A percentile compares a stretch with the other conserved stretches of the same genome.
Evolutionary conservation across 2,113 vertebrate species (phyloP).

Genomic region (Tenrec ecaudatus): DNA sequence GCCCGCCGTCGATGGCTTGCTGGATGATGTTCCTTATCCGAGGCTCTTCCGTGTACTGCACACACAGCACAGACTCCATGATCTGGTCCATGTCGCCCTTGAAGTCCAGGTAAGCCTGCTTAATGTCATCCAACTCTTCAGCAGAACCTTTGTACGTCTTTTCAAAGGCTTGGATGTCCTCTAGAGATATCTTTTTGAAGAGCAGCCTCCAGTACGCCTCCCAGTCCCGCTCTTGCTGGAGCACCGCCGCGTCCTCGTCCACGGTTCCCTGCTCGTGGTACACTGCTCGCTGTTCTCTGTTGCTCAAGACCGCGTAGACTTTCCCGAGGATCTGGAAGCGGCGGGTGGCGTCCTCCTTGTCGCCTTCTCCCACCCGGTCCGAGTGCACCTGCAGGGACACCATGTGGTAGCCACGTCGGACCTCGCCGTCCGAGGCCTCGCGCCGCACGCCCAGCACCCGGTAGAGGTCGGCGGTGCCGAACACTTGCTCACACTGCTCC

Average conservation of each 20-base stretch:
- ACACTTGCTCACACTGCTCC: slow-evolving; percentile 88
- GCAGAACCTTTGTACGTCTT: slow-evolving; percentile 90
- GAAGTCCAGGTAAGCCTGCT: slow-evolving; percentile 90
- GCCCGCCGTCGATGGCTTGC: neutral
- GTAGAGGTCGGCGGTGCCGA: slow-evolving; percentile 91
- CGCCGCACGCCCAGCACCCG: slow-evolving; percentile 88
- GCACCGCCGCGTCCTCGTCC: slow-evolving; percentile 88
- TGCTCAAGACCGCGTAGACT: slow-evolving; percentile 91
- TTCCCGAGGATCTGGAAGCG: slow-evolving; percentile 89
- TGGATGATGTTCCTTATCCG: slow-evolving; percentile 90
- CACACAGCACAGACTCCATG: slow-evolving; percentile 89
- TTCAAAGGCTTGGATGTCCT: slow-evolving; percentile 93
- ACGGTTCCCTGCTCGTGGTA: slow-evolving; percentile 93
- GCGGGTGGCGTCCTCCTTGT: slow-evolving; percentile 75
- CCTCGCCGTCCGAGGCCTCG: slow-evolving; percentile 86
- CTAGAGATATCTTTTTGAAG: slow-evolving; percentile 92
- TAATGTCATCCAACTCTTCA: slow-evolving; percentile 91
- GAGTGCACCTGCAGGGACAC: slow-evolving; percentile 92
- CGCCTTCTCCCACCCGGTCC: slow-evolving; percentile 88
- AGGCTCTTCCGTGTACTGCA: slow-evolving; percentile 90
- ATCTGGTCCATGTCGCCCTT: slow-evolving; percentile 93
- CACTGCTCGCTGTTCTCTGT: slow-evolving; percentile 88
- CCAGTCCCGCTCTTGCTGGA: slow-evolving; percentile 90
- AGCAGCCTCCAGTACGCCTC: slow-evolving; percentile 92
- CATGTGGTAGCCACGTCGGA: slow-evolving; percentile 92